These are phyloP conservation scores for Hyphantria cunea DNA, from an alignment of 1,140 invertebrate genomes.

Conservation along the genomic window DNA sequence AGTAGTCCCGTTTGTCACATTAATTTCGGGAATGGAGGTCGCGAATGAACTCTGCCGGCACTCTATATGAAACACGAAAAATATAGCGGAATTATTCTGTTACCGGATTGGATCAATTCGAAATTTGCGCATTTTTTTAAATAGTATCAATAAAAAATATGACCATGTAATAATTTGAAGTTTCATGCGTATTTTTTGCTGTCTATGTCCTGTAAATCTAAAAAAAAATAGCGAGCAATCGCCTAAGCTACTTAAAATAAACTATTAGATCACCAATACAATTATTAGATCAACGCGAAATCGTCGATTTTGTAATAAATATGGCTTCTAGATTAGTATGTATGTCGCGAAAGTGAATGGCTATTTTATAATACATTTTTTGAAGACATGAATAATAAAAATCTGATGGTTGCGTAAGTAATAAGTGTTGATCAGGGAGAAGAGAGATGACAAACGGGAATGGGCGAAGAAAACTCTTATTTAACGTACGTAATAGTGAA, in stretches of 20 bases:
- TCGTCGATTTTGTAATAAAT: constrained; percentile 19
- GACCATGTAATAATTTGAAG: background rate
- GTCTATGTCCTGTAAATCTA: background rate
- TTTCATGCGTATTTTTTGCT: no score
- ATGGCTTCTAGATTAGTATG: constrained; percentile 16
- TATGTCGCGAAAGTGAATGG: no score
- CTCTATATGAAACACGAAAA: constrained; percentile 10
- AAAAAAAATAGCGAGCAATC: background rate
- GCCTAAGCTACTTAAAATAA: constrained; percentile 1
- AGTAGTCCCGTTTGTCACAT: constrained; percentile 32
- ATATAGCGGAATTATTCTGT: constrained; percentile 16
- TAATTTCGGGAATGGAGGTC: constrained; percentile 35
- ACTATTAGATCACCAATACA: constrained; percentile 25
- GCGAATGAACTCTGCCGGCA: constrained; percentile 1
- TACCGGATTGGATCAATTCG: constrained; percentile 19
- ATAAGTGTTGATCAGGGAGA: no score
- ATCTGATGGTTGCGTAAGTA: no score
- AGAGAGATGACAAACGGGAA: no score
- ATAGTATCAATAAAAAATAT: constrained; percentile 11
- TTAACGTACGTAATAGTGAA: no score
- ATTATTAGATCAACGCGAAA: constrained; percentile 21
- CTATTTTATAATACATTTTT: no score
- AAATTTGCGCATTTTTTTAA: constrained; percentile 2
- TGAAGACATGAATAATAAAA: no score
- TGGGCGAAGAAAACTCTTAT: no score